Percentiles rank a stretch among this genome's conserved stretches.
phyloP scores from a whole-genome alignment of 23 tunicate genomes.

The Ascidia mentula region DNA sequence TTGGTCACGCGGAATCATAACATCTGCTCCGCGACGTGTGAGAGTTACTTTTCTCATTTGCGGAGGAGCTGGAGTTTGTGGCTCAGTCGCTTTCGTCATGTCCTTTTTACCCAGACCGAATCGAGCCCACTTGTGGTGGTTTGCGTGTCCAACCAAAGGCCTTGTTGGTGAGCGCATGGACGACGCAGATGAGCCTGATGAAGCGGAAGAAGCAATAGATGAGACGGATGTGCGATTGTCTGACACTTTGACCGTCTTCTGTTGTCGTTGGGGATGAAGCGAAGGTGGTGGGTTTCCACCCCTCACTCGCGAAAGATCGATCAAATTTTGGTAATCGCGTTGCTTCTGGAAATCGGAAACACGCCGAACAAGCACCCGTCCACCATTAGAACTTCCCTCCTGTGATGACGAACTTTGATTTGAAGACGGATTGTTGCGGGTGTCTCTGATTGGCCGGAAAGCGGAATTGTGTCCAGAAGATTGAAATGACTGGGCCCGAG shows the following conservation, averaged over 20 bases:
- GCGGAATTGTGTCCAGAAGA: constrained; percentile 2
- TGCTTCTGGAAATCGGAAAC: constrained; percentile 50
- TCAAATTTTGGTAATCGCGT: constrained; percentile 54
- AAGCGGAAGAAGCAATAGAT: constrained; percentile 32
- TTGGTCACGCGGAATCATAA: constrained; percentile 14
- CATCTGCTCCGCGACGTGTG: background rate
- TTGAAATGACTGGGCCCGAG: background rate
- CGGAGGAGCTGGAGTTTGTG: background rate
- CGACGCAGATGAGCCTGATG: constrained; percentile 27
- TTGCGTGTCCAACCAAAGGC: background rate
- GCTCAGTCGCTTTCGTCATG: background rate
- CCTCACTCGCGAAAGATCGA: constrained; percentile 35
- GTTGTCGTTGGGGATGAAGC: background rate
- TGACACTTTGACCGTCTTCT: background rate
- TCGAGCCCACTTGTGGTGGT: constrained; percentile 9
- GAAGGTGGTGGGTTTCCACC: background rate
- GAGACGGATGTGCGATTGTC: constrained; percentile 14
- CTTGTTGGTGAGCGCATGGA: constrained; percentile 32
- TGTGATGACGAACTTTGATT: background rate
- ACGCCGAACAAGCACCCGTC: background rate
- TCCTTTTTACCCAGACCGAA: background rate
- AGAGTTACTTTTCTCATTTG: background rate
- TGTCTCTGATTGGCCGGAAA: background rate
- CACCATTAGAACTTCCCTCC: constrained; percentile 3
- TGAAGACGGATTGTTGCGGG: background rate